Percentiles rank a stretch among this genome's conserved stretches.
These are phyloP conservation scores for Mobula hypostoma DNA, from an alignment of 2,113 vertebrate species.

Conservation along the genomic window DNA sequence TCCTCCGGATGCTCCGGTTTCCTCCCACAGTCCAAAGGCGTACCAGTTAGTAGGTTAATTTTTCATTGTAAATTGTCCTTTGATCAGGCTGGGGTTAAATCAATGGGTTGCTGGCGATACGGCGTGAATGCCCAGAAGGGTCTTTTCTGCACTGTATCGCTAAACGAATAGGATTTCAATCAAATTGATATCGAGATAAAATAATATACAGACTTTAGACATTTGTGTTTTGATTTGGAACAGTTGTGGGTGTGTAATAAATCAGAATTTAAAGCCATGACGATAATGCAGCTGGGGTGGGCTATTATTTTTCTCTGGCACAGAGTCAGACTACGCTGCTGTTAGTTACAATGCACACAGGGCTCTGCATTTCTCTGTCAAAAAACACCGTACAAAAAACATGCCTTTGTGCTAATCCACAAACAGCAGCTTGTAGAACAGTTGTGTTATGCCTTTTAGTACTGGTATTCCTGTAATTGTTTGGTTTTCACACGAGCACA, in stretches of 20 bases:
- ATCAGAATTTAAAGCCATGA: slow-evolving; percentile 28
- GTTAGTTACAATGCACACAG: slow-evolving; percentile 3
- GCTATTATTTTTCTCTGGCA: slow-evolving; percentile 22
- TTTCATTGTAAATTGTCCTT: too few relatives aligned
- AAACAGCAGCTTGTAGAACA: background rate
- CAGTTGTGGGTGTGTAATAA: slow-evolving; percentile 23
- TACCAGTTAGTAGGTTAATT: too few relatives aligned
- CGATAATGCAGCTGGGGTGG: slow-evolving; percentile 3
- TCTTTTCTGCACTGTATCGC: too few relatives aligned
- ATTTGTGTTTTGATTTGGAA: slow-evolving; percentile 28
- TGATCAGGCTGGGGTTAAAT: too few relatives aligned
- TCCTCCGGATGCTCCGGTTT: too few relatives aligned
- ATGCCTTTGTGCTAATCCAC: background rate
- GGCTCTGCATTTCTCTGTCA: background rate
- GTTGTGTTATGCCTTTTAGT: background rate
- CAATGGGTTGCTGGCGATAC: too few relatives aligned
- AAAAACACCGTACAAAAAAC: background rate
- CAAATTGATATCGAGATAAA: slow-evolving; percentile 1
- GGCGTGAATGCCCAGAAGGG: too few relatives aligned
- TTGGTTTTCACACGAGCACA: background rate
- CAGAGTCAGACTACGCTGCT: background rate
- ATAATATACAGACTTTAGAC: slow-evolving; percentile 20
- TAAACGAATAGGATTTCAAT: background rate
- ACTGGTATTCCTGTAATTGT: background rate
- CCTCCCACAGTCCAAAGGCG: too few relatives aligned